Evolutionary conservation across 37 sponge, comb jelly and placozoan species (phyloP).

Genomic region (Spongilla lacustris): DNA sequence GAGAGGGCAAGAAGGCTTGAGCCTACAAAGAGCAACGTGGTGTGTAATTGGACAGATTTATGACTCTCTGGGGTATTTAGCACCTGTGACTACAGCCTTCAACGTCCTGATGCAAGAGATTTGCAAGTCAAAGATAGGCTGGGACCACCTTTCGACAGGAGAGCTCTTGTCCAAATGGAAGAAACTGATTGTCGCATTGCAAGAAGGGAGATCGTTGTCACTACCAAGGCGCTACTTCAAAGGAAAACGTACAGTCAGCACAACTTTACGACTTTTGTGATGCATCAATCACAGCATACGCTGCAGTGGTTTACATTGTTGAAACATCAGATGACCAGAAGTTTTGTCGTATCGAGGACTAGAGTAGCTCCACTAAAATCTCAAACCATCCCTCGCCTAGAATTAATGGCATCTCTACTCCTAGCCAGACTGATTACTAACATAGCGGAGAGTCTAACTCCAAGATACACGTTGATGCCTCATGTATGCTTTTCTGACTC

Average conservation of each 20-base stretch:
- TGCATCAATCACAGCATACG: slow-evolving; percentile 35
- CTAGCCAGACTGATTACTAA: slow-evolving; percentile 18
- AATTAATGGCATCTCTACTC: slow-evolving; percentile 21
- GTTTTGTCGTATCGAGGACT: slow-evolving; percentile 29
- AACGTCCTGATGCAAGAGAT: slow-evolving; percentile 12
- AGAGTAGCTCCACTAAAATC: slow-evolving; percentile 26
- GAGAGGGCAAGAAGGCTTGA: slow-evolving; percentile 8
- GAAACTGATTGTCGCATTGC: slow-evolving; percentile 8
- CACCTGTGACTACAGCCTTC: slow-evolving; percentile 22
- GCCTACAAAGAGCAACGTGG: slow-evolving; percentile 34
- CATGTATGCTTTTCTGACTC: slow-evolving; percentile 36
- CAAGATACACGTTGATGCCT: background rate
- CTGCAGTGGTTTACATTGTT: slow-evolving; percentile 28
- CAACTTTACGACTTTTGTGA: slow-evolving; percentile 26
- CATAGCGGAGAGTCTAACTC: slow-evolving; percentile 13
- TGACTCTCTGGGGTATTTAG: slow-evolving; percentile 34
- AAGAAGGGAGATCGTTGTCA: background rate
- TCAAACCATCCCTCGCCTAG: slow-evolving; percentile 22
- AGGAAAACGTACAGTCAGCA: background rate
- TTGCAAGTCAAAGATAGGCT: slow-evolving; percentile 10
- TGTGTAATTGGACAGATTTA: slow-evolving; percentile 24
- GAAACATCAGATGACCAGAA: background rate
- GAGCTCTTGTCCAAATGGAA: slow-evolving; percentile 28
- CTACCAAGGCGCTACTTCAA: slow-evolving; percentile 19
- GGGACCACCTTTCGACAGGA: slow-evolving; percentile 34